Conservation (phyloP, 2,113 vertebrate genomes). For the Alaudala cheleensis region DNA sequence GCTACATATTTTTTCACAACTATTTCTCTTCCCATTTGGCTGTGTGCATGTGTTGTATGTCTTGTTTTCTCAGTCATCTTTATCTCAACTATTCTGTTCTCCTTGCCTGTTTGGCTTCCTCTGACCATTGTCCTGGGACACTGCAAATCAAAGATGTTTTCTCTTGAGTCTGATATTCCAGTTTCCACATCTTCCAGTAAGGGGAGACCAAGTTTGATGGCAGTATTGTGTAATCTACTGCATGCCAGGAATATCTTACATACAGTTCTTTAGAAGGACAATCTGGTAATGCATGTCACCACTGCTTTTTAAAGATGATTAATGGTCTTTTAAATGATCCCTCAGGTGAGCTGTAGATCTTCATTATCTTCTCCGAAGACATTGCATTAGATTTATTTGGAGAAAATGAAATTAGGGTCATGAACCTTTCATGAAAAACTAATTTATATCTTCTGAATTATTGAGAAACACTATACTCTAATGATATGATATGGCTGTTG, state of each 20-base stretch:
- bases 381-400: constrained; percentile 45
- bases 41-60: background rate
- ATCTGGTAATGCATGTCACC: constrained; percentile 60
- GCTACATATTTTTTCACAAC: background rate
- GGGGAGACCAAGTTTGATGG: constrained; percentile 55
- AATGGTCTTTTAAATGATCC: constrained; percentile 71
- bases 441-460: constrained; percentile 49
- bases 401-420: constrained; percentile 59
- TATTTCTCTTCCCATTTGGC: background rate
- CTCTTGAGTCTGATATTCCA: constrained; percentile 68
- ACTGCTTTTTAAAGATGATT: constrained; percentile 72
- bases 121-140: constrained; percentile 26
- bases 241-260: constrained; percentile 78
- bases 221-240: constrained; percentile 69
- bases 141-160: constrained; percentile 64
- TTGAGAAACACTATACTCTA: constrained; percentile 1
- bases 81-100: constrained; percentile 48
- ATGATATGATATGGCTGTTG: constrained; percentile 33
- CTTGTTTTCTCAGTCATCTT: constrained; percentile 48
- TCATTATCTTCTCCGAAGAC: constrained; percentile 56
- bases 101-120: constrained; percentile 31
- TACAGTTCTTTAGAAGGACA: constrained; percentile 58
- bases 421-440: constrained; percentile 48
- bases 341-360: constrained; percentile 57
- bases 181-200: constrained; percentile 70